These are phyloP conservation scores for Macrobrachium nipponense DNA, from an alignment of 1,140 invertebrate genomes.

Conservation along the genomic window DNA sequence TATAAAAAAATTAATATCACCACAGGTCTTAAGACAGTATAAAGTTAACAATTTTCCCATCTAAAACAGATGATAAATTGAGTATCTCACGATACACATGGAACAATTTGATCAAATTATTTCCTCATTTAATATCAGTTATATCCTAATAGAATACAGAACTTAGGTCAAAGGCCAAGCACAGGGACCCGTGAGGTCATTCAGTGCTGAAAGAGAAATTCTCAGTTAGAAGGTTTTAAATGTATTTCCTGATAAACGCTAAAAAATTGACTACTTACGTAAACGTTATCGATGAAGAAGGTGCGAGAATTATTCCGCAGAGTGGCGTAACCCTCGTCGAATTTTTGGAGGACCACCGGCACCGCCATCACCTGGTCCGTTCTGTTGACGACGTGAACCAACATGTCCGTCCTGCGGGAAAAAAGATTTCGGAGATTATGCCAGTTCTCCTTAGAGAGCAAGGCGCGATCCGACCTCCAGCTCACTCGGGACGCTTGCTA, in stretches of 20 bases:
- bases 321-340: slow-evolving; percentile 87
- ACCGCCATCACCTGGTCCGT: slow-evolving; percentile 82
- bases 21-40: too few relatives aligned
- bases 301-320: slow-evolving; percentile 82
- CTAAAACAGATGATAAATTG: too few relatives aligned
- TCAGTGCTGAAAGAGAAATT: background rate
- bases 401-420: slow-evolving; percentile 84
- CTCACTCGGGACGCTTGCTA: too few relatives aligned
- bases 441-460: background rate
- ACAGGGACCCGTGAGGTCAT: too few relatives aligned
- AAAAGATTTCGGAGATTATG: background rate
- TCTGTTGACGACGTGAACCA: slow-evolving; percentile 85
- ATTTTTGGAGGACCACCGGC: slow-evolving; percentile 82
- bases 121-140: too few relatives aligned
- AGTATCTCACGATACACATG: too few relatives aligned
- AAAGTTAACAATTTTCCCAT: too few relatives aligned
- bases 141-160: background rate
- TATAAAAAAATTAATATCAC: too few relatives aligned
- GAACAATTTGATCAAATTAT: too few relatives aligned
- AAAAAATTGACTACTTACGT: slow-evolving; percentile 70
- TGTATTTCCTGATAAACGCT: background rate
- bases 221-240: background rate
- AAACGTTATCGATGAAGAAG: slow-evolving; percentile 86
- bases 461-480: too few relatives aligned
- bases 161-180: too few relatives aligned